phyloP scores from a whole-genome alignment of 2,888 invertebrate genomes.

The Crioceris asparagi region DNA sequence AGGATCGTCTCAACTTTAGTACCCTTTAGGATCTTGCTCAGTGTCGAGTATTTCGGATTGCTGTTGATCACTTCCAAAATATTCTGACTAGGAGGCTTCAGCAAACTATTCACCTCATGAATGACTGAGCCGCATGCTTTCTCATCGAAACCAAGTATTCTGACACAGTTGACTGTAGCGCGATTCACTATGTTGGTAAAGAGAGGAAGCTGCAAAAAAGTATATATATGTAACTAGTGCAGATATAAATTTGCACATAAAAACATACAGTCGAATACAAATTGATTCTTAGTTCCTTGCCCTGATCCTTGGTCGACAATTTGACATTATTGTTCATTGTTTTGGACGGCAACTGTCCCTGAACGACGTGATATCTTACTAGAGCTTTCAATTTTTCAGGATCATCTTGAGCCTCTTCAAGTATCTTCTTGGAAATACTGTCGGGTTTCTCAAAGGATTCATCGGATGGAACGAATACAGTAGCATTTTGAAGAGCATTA shows the following conservation, averaged over 20 bases:
- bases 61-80: constrained; percentile 41
- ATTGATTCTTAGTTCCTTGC: constrained; percentile 46
- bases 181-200: constrained; percentile 47
- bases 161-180: constrained; percentile 58
- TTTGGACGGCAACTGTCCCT: constrained; percentile 45
- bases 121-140: constrained; percentile 57
- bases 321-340: constrained; percentile 45
- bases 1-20: constrained; percentile 42
- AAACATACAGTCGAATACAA: constrained; percentile 46
- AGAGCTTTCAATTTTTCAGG: constrained; percentile 44
- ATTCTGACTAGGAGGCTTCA: constrained; percentile 42
- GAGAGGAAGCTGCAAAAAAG: constrained; percentile 38
- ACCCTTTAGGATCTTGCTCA: constrained; percentile 37
- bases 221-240: not conserved
- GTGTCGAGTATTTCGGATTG: constrained; percentile 38
- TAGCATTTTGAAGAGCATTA: constrained; percentile 46
- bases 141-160: constrained; percentile 48
- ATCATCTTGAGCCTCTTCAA: constrained; percentile 35
- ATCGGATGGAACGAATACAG: constrained; percentile 55
- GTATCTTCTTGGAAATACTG: constrained; percentile 31
- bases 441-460: constrained; percentile 47
- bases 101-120: constrained; percentile 52
- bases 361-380: constrained; percentile 51
- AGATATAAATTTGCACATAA: not conserved
- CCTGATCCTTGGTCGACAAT: constrained; percentile 38